A percentile compares a stretch with the other conserved stretches of the same genome.
Evolutionary conservation across 1,140 invertebrate species (phyloP).

Genomic region (Lerema accius): DNA sequence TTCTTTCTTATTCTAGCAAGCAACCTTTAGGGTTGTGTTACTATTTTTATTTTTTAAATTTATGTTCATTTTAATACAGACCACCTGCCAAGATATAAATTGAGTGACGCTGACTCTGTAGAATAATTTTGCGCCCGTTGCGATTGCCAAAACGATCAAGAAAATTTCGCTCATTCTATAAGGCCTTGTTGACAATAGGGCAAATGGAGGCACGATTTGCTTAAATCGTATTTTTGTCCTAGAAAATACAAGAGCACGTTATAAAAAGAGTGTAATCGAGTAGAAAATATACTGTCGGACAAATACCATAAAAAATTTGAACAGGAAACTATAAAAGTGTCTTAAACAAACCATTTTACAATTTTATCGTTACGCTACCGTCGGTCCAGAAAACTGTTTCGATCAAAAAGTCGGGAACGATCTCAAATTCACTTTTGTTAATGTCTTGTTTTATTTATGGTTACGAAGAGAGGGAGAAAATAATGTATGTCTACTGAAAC

Average conservation of each 20-base stretch:
- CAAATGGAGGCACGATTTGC: neutral
- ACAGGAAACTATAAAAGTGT: no score
- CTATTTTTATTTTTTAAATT: conserved; percentile 10
- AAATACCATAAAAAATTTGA: no score
- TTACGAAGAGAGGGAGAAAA: no score
- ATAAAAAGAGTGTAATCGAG: neutral
- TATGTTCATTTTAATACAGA: conserved; percentile 14
- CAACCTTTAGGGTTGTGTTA: neutral
- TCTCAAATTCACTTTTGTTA: no score
- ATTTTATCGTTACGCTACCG: no score
- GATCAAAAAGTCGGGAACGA: no score
- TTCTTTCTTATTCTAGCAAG: neutral
- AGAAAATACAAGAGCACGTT: neutral
- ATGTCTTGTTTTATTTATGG: no score
- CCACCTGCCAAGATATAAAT: conserved; percentile 27
- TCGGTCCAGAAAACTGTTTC: no score
- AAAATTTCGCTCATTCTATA: conserved; percentile 4
- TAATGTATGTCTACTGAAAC: no score
- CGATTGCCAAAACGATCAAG: conserved; percentile 6
- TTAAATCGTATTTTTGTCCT: neutral
- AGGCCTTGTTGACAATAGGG: neutral
- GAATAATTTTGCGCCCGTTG: conserved; percentile 14
- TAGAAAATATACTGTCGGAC: no score
- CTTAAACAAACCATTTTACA: no score
- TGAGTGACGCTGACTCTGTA: conserved; percentile 4